phyloP scores from a whole-genome alignment of 2,113 vertebrate genomes.

The Tautogolabrus adspersus region DNA sequence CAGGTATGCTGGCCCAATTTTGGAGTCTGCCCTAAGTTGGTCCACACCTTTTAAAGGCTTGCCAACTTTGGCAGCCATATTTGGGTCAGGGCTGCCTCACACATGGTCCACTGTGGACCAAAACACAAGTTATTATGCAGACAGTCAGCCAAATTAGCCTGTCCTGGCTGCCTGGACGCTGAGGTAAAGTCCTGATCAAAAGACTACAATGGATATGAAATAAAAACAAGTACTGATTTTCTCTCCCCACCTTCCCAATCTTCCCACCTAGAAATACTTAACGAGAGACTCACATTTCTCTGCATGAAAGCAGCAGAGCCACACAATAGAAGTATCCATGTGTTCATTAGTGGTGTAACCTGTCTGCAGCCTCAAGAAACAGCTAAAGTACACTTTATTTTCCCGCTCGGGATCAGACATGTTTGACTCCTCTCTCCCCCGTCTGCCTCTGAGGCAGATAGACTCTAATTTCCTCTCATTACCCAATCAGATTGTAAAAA shows the following conservation, averaged over 20 bases:
- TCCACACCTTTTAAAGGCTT: background rate
- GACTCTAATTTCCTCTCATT: conserved; percentile 63
- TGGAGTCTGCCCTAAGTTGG: background rate
- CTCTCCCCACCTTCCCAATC: background rate
- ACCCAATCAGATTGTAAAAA: conserved; percentile 53
- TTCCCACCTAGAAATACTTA: conserved; percentile 23
- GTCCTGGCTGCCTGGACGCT: background rate
- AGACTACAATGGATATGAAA: background rate
- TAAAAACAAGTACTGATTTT: background rate
- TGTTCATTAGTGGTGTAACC: conserved; percentile 36
- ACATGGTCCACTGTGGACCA: background rate
- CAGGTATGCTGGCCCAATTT: background rate
- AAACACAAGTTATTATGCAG: background rate
- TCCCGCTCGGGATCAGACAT: conserved; percentile 17
- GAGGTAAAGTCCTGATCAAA: background rate
- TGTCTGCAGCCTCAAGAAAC: conserved; percentile 29
- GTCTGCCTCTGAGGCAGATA: conserved; percentile 48
- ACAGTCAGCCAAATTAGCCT: background rate
- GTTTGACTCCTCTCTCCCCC: conserved; percentile 45
- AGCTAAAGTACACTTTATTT: conserved; percentile 36
- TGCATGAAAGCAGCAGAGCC: conserved; percentile 2
- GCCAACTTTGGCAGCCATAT: background rate
- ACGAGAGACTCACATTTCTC: conserved; percentile 37
- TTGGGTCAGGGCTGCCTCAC: background rate
- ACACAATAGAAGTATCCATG: background rate